Conservation (phyloP, 23 tunicate genomes). For the Aplidium turbinatum region DNA sequence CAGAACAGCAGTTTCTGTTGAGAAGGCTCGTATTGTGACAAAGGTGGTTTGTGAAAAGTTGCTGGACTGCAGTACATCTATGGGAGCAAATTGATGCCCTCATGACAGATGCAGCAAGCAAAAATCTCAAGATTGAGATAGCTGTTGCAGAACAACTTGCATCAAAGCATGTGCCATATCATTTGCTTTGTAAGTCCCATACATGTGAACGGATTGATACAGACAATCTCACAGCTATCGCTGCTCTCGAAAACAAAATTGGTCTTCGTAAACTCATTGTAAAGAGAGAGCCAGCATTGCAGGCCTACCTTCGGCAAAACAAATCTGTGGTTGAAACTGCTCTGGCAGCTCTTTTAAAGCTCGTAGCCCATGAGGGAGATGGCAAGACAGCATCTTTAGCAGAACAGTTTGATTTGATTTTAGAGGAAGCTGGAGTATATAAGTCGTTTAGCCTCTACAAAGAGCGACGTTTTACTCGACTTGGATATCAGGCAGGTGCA, state of each 20-base stretch:
- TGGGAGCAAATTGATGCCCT: slow-evolving; percentile 16
- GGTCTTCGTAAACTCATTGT: not conserved
- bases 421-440: too few species aligned
- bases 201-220: slow-evolving; percentile 22
- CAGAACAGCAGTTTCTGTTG: slow-evolving; percentile 1
- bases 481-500: too few species aligned
- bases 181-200: slow-evolving; percentile 21
- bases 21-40: slow-evolving; percentile 6
- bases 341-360: slow-evolving; percentile 20
- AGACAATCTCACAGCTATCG: slow-evolving; percentile 10
- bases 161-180: slow-evolving; percentile 10
- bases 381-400: too few species aligned
- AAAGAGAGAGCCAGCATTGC: slow-evolving; percentile 13
- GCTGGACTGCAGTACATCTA: not conserved
- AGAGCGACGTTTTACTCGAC: too few species aligned
- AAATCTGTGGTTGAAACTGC: not conserved
- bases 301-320: slow-evolving; percentile 7
- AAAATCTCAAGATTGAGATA: slow-evolving; percentile 19
- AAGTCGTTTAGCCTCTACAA: too few species aligned
- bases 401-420: too few species aligned
- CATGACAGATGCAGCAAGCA: slow-evolving; percentile 8
- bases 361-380: slow-evolving; percentile 11
- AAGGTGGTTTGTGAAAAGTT: slow-evolving; percentile 19
- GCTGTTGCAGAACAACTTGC: slow-evolving; percentile 3
- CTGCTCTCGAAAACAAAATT: slow-evolving; percentile 8